Evolutionary conservation across 2,113 vertebrate species (phyloP), one percentile per base, ranked within the genome.

Genomic region (Platysteira castanea): DNA sequence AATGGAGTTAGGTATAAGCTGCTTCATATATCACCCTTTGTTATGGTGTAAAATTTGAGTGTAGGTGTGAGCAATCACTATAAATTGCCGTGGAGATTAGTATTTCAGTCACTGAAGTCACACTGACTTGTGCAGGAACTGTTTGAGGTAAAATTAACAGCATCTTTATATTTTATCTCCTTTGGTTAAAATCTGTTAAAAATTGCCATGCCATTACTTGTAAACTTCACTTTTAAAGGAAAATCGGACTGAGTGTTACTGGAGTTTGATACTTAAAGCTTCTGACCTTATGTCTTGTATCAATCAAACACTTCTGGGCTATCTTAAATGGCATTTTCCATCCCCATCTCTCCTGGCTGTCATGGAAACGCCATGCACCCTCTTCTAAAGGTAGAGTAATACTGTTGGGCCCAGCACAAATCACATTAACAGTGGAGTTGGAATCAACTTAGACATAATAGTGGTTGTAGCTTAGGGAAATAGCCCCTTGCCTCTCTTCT

Each of bases 271-370:
- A 59, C 56, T 84, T 85, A 75, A 93, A 94, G n/a, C 65, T 82
- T 57, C 69, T 84, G 64, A 92, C 82, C 57, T 96, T 84, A 44
- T 33, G 60, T 76, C 63, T 68, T 59, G n/a, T 52, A 71, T 46
- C 67, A 77, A 39, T 78, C 59, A 93, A 93, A 89, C 28, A 22
- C 33, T 90, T 89, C 56, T 78, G 79, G 89, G 77, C 41, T 84
- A 95, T 81, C 86, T 93, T 37, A 73, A 69, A 83, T 90, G 49
- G 24, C 89, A 73, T 87, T 89, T 94, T 82, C 71, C 56, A 71
- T 42, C 67, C 65, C 37, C 77, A 18, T 46, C 5, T 73, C 39
- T 93, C 80, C 68, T 81, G 64, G 85, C 80, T 93, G 64, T 89
- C 93, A 76, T 78, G 80, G 89, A 93, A 96, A 93, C 82, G 49